Evolutionary conservation across 2,113 vertebrate species (phyloP).

Genomic region (Oryzias woworae): DNA sequence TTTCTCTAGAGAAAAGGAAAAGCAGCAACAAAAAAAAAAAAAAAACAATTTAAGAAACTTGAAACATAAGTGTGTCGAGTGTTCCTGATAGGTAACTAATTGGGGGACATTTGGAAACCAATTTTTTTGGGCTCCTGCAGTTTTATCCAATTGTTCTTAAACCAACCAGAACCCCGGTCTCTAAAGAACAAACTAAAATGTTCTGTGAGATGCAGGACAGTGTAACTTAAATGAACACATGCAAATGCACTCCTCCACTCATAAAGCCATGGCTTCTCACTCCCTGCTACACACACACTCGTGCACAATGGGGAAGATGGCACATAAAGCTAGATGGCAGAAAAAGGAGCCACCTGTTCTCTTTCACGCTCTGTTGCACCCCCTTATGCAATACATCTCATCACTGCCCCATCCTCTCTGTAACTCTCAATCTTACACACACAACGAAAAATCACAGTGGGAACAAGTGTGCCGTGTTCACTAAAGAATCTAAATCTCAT

Average conservation of each 20-base stretch:
- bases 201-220: constrained; percentile 13
- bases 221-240: constrained; percentile 29
- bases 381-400: constrained; percentile 72
- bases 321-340: constrained; percentile 66
- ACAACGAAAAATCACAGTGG: constrained; percentile 20
- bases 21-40: neutral
- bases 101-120: constrained; percentile 70
- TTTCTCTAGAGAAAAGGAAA: neutral
- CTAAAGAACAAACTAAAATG: constrained; percentile 45
- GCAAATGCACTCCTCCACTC: constrained; percentile 25
- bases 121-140: constrained; percentile 65
- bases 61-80: constrained; percentile 25
- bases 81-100: constrained; percentile 69
- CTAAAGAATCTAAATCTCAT: constrained; percentile 46
- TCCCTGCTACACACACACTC: constrained; percentile 28
- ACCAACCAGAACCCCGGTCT: constrained; percentile 70
- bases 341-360: constrained; percentile 78
- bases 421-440: constrained; percentile 15
- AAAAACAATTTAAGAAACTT: constrained; percentile 22
- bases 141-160: constrained; percentile 75
- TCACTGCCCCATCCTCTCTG: constrained; percentile 38
- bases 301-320: constrained; percentile 57
- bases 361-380: constrained; percentile 72
- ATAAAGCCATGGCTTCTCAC: constrained; percentile 19
- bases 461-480: constrained; percentile 39